These are phyloP conservation scores for Drosophila colorata DNA, from an alignment of 2,888 invertebrate genomes.

Conservation along the genomic window DNA sequence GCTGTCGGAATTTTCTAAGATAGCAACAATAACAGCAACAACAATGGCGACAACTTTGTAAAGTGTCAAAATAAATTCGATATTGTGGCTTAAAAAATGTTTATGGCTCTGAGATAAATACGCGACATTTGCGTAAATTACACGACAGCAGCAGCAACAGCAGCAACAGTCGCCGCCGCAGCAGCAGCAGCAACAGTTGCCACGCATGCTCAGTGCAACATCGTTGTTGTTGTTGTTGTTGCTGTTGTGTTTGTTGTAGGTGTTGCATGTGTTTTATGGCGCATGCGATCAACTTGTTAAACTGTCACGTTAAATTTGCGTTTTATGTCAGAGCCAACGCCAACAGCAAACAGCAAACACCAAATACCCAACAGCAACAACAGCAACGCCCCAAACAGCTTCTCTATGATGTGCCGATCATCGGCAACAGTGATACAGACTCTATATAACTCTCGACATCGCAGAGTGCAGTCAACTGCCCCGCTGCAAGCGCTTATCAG, in stretches of 20 bases:
- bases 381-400: constrained; percentile 27
- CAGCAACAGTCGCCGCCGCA: constrained; percentile 23
- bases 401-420: constrained; percentile 66
- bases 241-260: constrained; percentile 62
- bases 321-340: constrained; percentile 63
- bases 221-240: constrained; percentile 30
- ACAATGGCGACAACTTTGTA: constrained; percentile 79
- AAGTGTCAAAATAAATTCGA: constrained; percentile 82
- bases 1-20: constrained; percentile 60
- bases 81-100: constrained; percentile 81
- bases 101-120: constrained; percentile 79
- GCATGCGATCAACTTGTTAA: constrained; percentile 79
- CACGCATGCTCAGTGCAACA: constrained; percentile 68
- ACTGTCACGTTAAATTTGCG: constrained; percentile 82
- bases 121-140: constrained; percentile 81
- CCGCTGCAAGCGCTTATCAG: constrained; percentile 62
- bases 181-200: constrained; percentile 46
- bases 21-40: constrained; percentile 55
- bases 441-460: neutral
- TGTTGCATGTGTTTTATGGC: constrained; percentile 82
- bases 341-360: constrained; percentile 10
- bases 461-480: constrained; percentile 74
- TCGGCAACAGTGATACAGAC: constrained; percentile 2
- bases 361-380: constrained; percentile 8
- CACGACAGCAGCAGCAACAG: constrained; percentile 64